Evolutionary conservation across 2,797 vertebrate species (phyloP), one percentile per base, ranked within the genome.

Genomic region (Sebastes kiyomatsui): DNA sequence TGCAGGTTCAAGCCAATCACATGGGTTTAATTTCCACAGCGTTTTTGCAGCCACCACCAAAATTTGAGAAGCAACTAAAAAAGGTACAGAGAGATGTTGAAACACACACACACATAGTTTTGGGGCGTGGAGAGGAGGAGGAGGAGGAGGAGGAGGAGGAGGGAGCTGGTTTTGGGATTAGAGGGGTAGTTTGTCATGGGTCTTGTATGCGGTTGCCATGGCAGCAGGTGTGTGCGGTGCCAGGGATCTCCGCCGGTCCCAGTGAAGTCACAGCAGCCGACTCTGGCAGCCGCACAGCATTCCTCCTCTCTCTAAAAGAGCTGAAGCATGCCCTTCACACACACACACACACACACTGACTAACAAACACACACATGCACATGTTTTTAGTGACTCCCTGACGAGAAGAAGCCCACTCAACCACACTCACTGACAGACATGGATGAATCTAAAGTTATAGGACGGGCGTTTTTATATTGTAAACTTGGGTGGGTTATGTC

Each of bases 171-270:
- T 42, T 11, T 20, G 14, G 73, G 72, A 56, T 79, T n/a, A 27
- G 23, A 35, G 25, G n/a, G 83, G 81, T 38, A 25, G 64, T 59
- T 35, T 77, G 84, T 87, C 85, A 89, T 72, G 76, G 78, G 81
- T 83, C 46, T 62, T 89, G 72, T 82, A 73, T 84, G 75, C 61
- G 67, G 94, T 94, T 94, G 88, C 89, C 91, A 93, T 93, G 91
- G 92, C 27, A 93, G 78, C 88, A 81, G 71, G 82, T 81, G 80
- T 72, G 83, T 81, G 86, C 64, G 11, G 69, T 84, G 88, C 84
- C 89, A 91, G 86, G 76, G 88, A 92, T 94, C 91, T 92, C 82
- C 82, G 14, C 80, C 73, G 77, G 88, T 85, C 91, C 81, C 66
- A 75, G 80, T 93, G 90, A 95, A 93, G 89, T 94, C 90, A 92